These are phyloP conservation scores for Leptura quadrifasciata DNA, from an alignment of 2,888 invertebrate genomes.

Conservation along the genomic window DNA sequence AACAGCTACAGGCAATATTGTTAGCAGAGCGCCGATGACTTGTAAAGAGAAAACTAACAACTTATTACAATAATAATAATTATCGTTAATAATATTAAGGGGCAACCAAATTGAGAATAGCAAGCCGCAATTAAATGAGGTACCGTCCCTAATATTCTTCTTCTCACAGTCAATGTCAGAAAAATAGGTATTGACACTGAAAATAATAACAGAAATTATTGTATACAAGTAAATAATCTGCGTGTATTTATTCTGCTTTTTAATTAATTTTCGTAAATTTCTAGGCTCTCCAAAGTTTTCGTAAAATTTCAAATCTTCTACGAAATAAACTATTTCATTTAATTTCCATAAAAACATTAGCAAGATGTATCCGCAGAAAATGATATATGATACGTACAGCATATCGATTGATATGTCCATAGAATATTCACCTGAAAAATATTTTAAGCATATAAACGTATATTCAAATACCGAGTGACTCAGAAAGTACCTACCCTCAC, in stretches of 20 bases:
- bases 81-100: neutral
- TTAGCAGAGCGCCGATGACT: neutral
- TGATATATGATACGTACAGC: neutral
- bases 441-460: too few species aligned
- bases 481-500: too few species aligned
- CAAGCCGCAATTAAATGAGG: neutral
- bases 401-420: neutral
- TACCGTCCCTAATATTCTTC: neutral
- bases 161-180: neutral
- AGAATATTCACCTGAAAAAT: neutral
- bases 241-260: constrained; percentile 5
- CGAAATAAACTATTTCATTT: neutral
- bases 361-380: neutral
- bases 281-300: neutral
- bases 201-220: neutral
- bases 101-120: constrained; percentile 9
- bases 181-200: neutral
- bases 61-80: neutral
- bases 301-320: neutral
- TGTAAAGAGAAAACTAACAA: neutral
- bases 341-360: neutral
- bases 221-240: neutral
- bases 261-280: neutral
- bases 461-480: too few species aligned
- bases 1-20: neutral